phyloP scores from a whole-genome alignment of 2,113 vertebrate genomes.

The Chaetodon trifascialis region DNA sequence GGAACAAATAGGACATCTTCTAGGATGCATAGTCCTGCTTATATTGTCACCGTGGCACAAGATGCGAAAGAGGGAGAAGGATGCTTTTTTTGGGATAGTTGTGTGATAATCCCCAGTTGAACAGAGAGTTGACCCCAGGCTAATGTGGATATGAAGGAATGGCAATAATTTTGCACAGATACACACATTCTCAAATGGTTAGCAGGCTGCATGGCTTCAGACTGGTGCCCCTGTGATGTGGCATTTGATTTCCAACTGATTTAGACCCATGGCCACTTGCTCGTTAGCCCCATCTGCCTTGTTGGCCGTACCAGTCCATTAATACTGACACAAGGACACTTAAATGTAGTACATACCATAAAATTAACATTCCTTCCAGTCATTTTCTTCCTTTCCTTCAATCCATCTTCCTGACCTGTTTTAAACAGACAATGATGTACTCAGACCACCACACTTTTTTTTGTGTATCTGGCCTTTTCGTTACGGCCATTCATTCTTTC shows the following conservation, averaged over 20 bases:
- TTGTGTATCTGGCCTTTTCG: constrained; percentile 14
- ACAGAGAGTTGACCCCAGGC: not conserved
- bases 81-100: not conserved
- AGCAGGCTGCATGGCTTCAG: constrained; percentile 2
- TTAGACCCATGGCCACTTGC: not conserved
- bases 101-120: not conserved
- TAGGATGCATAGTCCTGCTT: not conserved
- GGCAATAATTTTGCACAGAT: not conserved
- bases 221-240: not conserved
- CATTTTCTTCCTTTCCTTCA: constrained; percentile 38
- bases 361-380: constrained; percentile 57
- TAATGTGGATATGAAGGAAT: not conserved
- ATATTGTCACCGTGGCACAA: constrained; percentile 3
- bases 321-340: constrained; percentile 26
- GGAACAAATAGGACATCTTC: constrained; percentile 7
- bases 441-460: constrained; percentile 25
- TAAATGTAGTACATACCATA: constrained; percentile 31
- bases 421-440: constrained; percentile 32
- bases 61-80: not conserved
- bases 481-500: constrained; percentile 43
- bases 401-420: constrained; percentile 42
- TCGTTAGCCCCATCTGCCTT: constrained; percentile 23
- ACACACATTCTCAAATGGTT: constrained; percentile 11
- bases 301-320: constrained; percentile 27
- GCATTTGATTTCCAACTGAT: constrained; percentile 29